phyloP scores from a whole-genome alignment of 1,140 invertebrate species.

The Bombyx mori region DNA sequence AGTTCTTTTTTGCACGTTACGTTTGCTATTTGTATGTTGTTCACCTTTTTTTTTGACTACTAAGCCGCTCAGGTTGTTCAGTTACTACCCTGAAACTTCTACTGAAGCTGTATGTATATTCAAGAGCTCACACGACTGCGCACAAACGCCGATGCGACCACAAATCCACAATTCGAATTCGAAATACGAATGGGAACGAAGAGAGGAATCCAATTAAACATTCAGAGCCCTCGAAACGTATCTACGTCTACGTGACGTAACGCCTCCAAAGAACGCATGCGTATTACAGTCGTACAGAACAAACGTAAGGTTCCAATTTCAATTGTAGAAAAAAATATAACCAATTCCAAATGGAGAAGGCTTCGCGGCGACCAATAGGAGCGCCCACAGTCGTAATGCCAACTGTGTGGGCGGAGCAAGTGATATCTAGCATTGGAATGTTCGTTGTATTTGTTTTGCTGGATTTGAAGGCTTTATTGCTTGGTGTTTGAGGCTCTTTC shows the following conservation, averaged over 20 bases:
- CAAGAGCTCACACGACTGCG: slow-evolving; percentile 34
- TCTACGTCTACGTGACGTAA: slow-evolving; percentile 65
- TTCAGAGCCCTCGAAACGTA: slow-evolving; percentile 55
- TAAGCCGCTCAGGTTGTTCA: too few relatives aligned
- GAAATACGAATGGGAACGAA: slow-evolving; percentile 60
- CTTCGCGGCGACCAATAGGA: slow-evolving; percentile 66
- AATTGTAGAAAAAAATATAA: slow-evolving; percentile 70
- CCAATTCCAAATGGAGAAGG: slow-evolving; percentile 68
- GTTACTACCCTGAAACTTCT: background rate
- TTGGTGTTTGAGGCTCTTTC: slow-evolving; percentile 64
- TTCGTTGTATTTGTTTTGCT: slow-evolving; percentile 68
- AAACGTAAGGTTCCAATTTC: slow-evolving; percentile 68
- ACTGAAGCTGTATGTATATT: background rate
- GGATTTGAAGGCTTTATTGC: slow-evolving; percentile 67
- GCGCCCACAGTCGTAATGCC: slow-evolving; percentile 64
- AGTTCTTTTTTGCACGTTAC: too few relatives aligned
- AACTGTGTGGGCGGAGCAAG: slow-evolving; percentile 66
- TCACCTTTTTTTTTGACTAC: too few relatives aligned
- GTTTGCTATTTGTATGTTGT: too few relatives aligned
- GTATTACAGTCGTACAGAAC: slow-evolving; percentile 51
- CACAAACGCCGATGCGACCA: slow-evolving; percentile 28
- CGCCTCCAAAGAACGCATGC: slow-evolving; percentile 57
- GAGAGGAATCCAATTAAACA: slow-evolving; percentile 65
- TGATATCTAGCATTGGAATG: slow-evolving; percentile 72
- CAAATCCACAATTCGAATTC: slow-evolving; percentile 53